Evolutionary conservation across 2,113 vertebrate genomes (phyloP), one percentile per base, ranked within the genome.

Genomic region (Dipodomys ordii): DNA sequence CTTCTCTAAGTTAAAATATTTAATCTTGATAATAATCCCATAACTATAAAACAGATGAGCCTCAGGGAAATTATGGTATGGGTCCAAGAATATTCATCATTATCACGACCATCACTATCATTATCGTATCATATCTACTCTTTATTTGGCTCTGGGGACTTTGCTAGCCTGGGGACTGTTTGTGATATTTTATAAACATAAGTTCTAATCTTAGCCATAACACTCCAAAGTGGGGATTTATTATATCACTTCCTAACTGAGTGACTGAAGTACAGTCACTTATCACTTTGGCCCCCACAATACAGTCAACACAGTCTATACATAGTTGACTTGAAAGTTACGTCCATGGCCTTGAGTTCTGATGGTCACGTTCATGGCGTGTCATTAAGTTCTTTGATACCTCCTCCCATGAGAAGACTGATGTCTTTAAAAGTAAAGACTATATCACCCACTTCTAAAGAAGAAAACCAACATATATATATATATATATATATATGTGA

Each of bases 121-220:
- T 81, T n/a, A 6, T 65, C 12, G 22, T 15, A 46, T 18, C 0
- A 16, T 10, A 11, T 46, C 49, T 82, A 9, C 28, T 79, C n/a
- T 79, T 32, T 60, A 79, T 32, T 86, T 88, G 39, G 77, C 65
- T 76, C 19, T 28, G 53, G 53, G 53, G 53, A 73, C 44, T 35
- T 93, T 78, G 15, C 2, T 44, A 69, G 27, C 28, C 20, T n/a
- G 27, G 64, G 19, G 44, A 67, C 39, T 78, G 15, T 57, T 57
- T 18, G 15, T 15, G 53, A 57, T 57, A 57, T 57, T 57, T 57
- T 57, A 57, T 57, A 57, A 94, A 15, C 57, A 65, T 77, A 60
- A 83, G 49, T 88, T 85, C 71, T 86, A 90, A 82, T 46, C 35
- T 7, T 64, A 46, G 46, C 60, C 78, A 83, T 88, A 82, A 46